Percentiles rank a stretch among this genome's conserved stretches.
phyloP scores from a whole-genome alignment of 2,797 vertebrate species.

The Erithacus rubecula region DNA sequence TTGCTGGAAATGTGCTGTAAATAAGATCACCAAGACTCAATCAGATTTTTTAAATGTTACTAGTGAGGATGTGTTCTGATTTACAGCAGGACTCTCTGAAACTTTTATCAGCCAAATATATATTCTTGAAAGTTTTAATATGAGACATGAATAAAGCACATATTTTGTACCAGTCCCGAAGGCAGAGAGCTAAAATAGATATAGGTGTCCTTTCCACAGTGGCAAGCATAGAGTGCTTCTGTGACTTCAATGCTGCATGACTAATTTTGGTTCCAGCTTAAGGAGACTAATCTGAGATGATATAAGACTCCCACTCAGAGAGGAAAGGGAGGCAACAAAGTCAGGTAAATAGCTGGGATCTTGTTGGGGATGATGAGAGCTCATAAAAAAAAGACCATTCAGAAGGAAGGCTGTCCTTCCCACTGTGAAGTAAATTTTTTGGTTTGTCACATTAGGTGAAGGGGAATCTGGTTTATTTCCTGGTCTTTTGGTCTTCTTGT shows the following conservation, averaged over 20 bases:
- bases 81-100: not conserved
- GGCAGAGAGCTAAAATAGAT: not conserved
- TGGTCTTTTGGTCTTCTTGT: accelerated
- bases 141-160: not conserved
- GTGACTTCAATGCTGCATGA: not conserved
- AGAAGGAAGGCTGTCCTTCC: not conserved
- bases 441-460: not conserved
- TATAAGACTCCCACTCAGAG: not conserved
- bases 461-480: not conserved
- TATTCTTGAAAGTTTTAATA: not conserved
- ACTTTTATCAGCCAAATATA: not conserved
- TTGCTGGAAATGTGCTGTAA: not conserved
- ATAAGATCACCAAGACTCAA: not conserved
- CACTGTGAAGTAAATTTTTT: not conserved
- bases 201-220: not conserved
- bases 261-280: not conserved
- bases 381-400: not conserved
- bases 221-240: not conserved
- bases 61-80: not conserved
- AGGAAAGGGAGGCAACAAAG: not conserved
- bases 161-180: not conserved
- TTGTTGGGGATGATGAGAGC: not conserved
- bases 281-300: not conserved
- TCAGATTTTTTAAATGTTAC: not conserved
- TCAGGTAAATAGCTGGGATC: not conserved